Conservation (phyloP, 2,113 vertebrate genomes). For the Amia ocellicauda region DNA sequence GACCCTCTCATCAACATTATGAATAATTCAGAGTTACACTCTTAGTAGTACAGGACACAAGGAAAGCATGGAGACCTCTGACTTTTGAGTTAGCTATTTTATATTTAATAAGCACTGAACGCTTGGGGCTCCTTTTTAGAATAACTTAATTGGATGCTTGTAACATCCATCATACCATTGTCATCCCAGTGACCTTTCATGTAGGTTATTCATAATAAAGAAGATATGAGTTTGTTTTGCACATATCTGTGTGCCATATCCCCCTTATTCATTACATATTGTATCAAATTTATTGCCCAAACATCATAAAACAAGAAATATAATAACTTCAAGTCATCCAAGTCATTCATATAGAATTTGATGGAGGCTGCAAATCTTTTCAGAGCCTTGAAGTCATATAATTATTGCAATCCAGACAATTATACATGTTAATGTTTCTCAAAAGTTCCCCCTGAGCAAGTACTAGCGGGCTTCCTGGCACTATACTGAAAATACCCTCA, state of each 20-base stretch:
- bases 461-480: constrained; percentile 12
- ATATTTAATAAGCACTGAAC: constrained; percentile 71
- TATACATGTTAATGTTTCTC: constrained; percentile 12
- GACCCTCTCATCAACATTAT: constrained; percentile 64
- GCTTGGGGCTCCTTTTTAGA: constrained; percentile 58
- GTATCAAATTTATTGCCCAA: constrained; percentile 15
- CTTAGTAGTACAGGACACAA: constrained; percentile 51
- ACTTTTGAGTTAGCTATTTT: constrained; percentile 69
- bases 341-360: constrained; percentile 22
- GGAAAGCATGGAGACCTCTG: constrained; percentile 45
- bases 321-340: constrained; percentile 17
- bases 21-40: constrained; percentile 62
- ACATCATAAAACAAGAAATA: constrained; percentile 15
- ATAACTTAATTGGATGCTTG: constrained; percentile 71
- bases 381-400: constrained; percentile 18
- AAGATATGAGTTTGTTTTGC: constrained; percentile 62
- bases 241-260: constrained; percentile 53
- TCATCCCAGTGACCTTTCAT: constrained; percentile 73
- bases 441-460: background rate
- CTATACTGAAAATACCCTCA: constrained; percentile 2
- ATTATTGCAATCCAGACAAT: constrained; percentile 29
- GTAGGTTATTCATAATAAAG: constrained; percentile 72
- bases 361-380: constrained; percentile 10
- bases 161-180: constrained; percentile 74
- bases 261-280: constrained; percentile 8